Percentiles rank a stretch among this genome's conserved stretches.
These are phyloP conservation scores for Oreochromis tanganicae DNA, from an alignment of 2,113 vertebrate genomes.

Conservation along the genomic window DNA sequence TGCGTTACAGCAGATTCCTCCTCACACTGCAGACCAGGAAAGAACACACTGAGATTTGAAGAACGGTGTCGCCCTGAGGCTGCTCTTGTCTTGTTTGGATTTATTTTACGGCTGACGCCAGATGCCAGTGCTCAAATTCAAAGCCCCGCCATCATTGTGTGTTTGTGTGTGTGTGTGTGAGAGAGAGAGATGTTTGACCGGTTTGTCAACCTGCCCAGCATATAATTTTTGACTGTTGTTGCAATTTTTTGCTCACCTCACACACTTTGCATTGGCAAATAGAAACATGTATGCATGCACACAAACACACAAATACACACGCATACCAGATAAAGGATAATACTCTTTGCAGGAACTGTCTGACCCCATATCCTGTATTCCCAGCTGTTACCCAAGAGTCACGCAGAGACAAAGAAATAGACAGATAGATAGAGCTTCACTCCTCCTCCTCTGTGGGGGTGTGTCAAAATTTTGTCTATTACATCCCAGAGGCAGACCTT, in stretches of 20 bases:
- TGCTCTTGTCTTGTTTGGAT: slow-evolving; percentile 6
- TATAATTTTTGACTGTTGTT: not conserved
- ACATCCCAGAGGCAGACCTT: not conserved
- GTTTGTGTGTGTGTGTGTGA: not conserved
- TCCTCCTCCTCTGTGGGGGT: not conserved
- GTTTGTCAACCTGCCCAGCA: not conserved
- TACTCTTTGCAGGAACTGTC: slow-evolving; percentile 53
- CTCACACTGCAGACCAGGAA: not conserved
- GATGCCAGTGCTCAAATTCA: slow-evolving; percentile 28
- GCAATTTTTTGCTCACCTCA: not conserved
- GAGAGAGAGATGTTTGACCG: not conserved
- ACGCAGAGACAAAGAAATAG: not conserved
- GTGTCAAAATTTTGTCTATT: not conserved
- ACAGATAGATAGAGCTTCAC: not conserved
- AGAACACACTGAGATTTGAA: not conserved
- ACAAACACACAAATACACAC: not conserved
- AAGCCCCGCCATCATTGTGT: not conserved
- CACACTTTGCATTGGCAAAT: not conserved
- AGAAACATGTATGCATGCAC: not conserved
- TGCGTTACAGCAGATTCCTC: not conserved
- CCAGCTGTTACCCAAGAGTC: slow-evolving; percentile 58
- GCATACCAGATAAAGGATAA: slow-evolving; percentile 15
- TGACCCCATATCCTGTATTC: slow-evolving; percentile 53
- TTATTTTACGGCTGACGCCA: slow-evolving; percentile 13
- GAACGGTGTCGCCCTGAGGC: not conserved